Base-by-base conservation (phyloP, 2,888 invertebrate genomes). In the Malthinus seriepunctatus region DNA sequence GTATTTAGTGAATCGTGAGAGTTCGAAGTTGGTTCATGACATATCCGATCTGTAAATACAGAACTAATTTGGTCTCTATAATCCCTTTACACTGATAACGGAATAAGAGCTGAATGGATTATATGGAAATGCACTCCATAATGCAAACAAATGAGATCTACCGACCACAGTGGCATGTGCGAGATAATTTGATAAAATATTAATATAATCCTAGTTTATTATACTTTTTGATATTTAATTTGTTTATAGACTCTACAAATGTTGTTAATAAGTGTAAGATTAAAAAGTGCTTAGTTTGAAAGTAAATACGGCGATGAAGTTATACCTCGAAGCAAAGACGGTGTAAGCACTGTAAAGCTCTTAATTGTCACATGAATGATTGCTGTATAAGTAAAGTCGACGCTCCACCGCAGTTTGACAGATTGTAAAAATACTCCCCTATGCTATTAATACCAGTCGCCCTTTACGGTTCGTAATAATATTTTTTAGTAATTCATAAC, bases 31-130 rank as follows among this genome's bases (percentile, higher is more conserved):
- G 57, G 61, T 48, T 48, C 51, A 57, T 65, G 65, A 66, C 67
- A 68, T 60, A 73, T 73, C 72, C 70, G 69, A 71, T 70, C 67
- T 65, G 72, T 61, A 73, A 73, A 73, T 73, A 73, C 56, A 65
- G 68, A 67, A 63, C 69, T 69, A 72, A 72, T 72, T 71, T 70
- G 59, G 62, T 55, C 63, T 23, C 23, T 32, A 62, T 73, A 73
- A 73, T 72, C 72, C 70, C 57, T 61, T 73, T 72, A 67, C 60
- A 63, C 52, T 61, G 63, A 64, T 67, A 67, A 60, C 62, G 62
- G 62, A 56, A 59, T 60, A 58, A 64, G 57, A 64, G 53, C 51
- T 71, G 66, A 72, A 66, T 42, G 70, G 72, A 71, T 72, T 72
- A 71, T 72, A 71, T 72, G 72, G 68, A 72, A 71, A 72, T 72